phyloP scores from a whole-genome alignment of 2,888 invertebrate species.

The Scaeva pyrastri region DNA sequence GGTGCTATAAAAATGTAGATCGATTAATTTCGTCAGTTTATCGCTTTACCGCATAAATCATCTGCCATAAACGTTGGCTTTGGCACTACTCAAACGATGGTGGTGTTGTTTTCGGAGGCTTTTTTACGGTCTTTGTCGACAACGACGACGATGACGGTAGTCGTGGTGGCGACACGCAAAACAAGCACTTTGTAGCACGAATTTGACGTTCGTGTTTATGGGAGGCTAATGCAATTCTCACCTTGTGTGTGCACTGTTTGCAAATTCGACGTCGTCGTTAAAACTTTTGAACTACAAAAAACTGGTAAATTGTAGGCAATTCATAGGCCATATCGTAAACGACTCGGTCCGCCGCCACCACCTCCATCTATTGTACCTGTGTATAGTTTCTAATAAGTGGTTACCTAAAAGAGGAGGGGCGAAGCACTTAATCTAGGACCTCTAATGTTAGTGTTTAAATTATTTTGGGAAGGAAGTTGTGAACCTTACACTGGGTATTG shows the following conservation, averaged over 20 bases:
- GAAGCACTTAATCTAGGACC: constrained; percentile 34
- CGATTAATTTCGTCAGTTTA: constrained; percentile 76
- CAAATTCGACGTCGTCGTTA: constrained; percentile 51
- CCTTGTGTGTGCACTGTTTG: constrained; percentile 70
- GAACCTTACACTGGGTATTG: constrained; percentile 18
- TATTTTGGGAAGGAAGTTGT: constrained; percentile 56
- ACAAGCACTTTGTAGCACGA: constrained; percentile 75
- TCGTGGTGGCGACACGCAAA: constrained; percentile 74
- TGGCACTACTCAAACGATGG: neutral
- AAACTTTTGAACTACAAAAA: constrained; percentile 50
- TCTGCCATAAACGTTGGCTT: constrained; percentile 61
- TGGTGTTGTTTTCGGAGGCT: neutral
- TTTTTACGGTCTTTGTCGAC: constrained; percentile 7
- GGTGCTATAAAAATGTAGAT: constrained; percentile 73
- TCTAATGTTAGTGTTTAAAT: constrained; percentile 49
- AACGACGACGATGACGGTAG: constrained; percentile 49
- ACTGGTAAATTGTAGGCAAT: constrained; percentile 60
- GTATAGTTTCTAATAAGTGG: neutral
- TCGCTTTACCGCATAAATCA: constrained; percentile 70
- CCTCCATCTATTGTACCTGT: neutral
- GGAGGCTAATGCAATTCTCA: constrained; percentile 74
- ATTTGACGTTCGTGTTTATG: constrained; percentile 75
- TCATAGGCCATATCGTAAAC: constrained; percentile 43
- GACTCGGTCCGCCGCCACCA: neutral
- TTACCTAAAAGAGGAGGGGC: constrained; percentile 14